Conservation (phyloP, 2,888 invertebrate genomes). For the Drosophila nr. fundita region DNA sequence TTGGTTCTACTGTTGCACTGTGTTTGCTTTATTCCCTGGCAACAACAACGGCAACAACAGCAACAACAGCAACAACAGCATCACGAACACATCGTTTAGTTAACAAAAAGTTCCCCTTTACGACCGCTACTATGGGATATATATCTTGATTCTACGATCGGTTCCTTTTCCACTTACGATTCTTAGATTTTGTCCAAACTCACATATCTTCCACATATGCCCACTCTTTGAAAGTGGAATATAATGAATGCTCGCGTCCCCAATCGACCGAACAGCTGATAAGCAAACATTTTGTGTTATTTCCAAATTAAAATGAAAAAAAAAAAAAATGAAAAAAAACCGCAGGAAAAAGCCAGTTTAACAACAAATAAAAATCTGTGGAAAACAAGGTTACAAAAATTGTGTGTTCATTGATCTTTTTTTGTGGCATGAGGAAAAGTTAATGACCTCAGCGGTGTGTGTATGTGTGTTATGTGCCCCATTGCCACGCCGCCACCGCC, state of each 20-base stretch:
- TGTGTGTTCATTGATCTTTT: not conserved
- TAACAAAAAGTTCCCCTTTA: not conserved
- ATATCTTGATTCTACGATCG: not conserved
- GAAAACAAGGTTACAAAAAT: not conserved
- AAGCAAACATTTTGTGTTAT: not conserved
- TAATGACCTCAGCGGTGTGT: slow-evolving; percentile 43
- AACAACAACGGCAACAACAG: slow-evolving; percentile 11
- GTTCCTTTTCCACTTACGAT: not conserved
- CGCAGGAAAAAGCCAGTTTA: not conserved
- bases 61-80: not conserved
- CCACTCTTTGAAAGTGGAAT: not conserved
- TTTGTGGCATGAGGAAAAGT: slow-evolving; percentile 32
- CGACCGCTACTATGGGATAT: no score
- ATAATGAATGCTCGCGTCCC: not conserved
- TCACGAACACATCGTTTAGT: not conserved
- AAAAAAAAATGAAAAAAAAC: not conserved
- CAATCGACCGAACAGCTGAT: not conserved
- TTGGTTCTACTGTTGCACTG: slow-evolving; percentile 18
- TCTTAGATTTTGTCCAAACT: not conserved
- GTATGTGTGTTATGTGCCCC: slow-evolving; percentile 5
- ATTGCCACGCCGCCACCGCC: no score
- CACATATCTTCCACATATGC: not conserved
- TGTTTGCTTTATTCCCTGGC: slow-evolving; percentile 26
- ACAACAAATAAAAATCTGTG: slow-evolving; percentile 3
- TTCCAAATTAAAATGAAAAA: slow-evolving; percentile 1